Base-by-base conservation (phyloP, 2,797 vertebrate species). In the Micropoecilia bifurca region DNA sequence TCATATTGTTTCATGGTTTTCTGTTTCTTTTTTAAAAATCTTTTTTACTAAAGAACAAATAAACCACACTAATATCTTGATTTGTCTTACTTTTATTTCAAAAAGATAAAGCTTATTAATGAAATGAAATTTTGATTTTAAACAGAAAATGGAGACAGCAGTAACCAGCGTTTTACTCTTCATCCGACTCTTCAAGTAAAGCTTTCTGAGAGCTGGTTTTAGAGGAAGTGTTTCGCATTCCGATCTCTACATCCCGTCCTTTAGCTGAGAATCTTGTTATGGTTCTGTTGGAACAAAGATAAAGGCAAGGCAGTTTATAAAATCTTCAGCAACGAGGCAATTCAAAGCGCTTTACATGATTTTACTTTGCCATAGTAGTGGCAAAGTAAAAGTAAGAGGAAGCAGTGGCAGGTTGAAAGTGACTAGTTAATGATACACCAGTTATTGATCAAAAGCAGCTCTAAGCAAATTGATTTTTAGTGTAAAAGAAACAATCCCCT, bases 171-270 rank as follows among this genome's bases (percentile, higher is more conserved):
- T 18, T 72, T 95, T 92, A 98, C 36, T 99, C 99, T 79, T 99
- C 97, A 6, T 99, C 98, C 0, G 97, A 98, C 41, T 93, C 95
- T 0, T 96, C 95, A 1, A 99, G 88, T 80, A 99, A 94, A 80
- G 96, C 90, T 4, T 95, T 94, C 30, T 96, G 96, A 43, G 95
- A 95, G 55, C 76, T 91, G 1, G 86, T 81, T 0, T 63, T 87
- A 7, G 86, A 87, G 0, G 84, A 55, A 4, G 92, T 93, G 1
- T 86, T 95, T 84, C 96, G 95, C 93, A 96, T 86, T 3, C 96
- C 93, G 1, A 99, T 96, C 86, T 97, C 95, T 2, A 96, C 92
- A 72, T 97, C 95, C 5, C 53, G 74, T 0, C 72, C 46, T 1
- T 28, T 88, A 76, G 48, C 61, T 1, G 89, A 84, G 46, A 83